Evolutionary conservation across 1,140 invertebrate species (phyloP), one percentile per base, ranked within the genome.

Genomic region (Lanistes nyassanus): DNA sequence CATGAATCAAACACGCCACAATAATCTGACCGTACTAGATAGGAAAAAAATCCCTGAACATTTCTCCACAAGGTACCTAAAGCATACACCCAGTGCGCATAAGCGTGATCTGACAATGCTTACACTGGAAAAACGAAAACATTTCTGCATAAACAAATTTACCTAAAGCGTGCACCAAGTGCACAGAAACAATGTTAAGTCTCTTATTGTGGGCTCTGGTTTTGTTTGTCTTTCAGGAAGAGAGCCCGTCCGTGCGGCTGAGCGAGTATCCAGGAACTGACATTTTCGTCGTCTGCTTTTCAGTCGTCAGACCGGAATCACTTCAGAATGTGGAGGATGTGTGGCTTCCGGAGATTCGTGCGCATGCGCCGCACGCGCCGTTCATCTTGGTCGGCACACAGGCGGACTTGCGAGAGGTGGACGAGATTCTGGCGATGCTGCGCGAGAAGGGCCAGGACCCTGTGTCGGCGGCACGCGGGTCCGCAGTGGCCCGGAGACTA

Each of bases 281-380:
- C 75, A 74, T 87, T 3, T 83, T 87, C 70, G 76, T 87, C 23
- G 77, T 87, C 68, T 87, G 85, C 73, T 87, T 82, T 71, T 84
- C 83, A 0, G 80, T 84, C 5, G 79, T 84, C 21, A 69, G 79
- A 58, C 83, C 83, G 3, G 75, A 80, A 13, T 83, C 82, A 36
- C 81, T 86, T 36, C 74, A 65, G 29, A 83, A 86, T 72, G 82
- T 83, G 21, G 66, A 84, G 67, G 75, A 84, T 39, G 80, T 83
- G 74, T 86, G 84, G 83, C 65, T 81, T 16, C 83, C 82, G 21
- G 79, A 80, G 65, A 83, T 86, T 3, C 74, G 78, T 39, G 39
- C 80, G 13, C 77, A 69, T 34, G 70, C 80, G 51, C 80, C 80
- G 1, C 74, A 77, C 23, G 76, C 79, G 19, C 85, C 83, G 13